A percentile compares a stretch with the other conserved stretches of the same genome.
Conservation (phyloP, 2,888 invertebrate species). For the Lepeophtheirus nordmannii region DNA sequence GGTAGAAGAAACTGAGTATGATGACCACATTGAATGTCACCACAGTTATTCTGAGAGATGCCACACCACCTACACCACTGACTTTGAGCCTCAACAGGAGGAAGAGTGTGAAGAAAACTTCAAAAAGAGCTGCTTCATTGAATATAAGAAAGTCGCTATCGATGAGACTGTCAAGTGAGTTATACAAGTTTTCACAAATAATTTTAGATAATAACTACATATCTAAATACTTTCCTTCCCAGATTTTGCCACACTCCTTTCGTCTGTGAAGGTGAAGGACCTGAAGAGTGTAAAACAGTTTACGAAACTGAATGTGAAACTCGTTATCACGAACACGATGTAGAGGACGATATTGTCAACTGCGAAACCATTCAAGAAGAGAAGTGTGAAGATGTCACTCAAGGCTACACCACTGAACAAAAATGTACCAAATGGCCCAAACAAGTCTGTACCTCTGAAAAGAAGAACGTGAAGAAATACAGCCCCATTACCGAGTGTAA, state of each 20-base stretch:
- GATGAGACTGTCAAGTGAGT: slow-evolving; percentile 6
- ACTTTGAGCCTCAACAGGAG: slow-evolving; percentile 16
- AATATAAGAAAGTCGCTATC: slow-evolving; percentile 10
- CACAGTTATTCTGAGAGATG: slow-evolving; percentile 9
- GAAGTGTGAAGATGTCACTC: slow-evolving; percentile 15
- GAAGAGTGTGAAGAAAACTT: slow-evolving; percentile 20
- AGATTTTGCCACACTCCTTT: background rate
- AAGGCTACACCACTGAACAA: slow-evolving; percentile 9
- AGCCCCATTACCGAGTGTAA: slow-evolving; percentile 8
- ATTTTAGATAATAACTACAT: too few relatives aligned
- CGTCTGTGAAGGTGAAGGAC: slow-evolving; percentile 5
- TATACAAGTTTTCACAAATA: background rate
- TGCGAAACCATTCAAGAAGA: slow-evolving; percentile 12
- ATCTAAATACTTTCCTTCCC: too few relatives aligned
- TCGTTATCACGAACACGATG: slow-evolving; percentile 7
- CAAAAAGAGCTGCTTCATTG: slow-evolving; percentile 15
- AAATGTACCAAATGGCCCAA: slow-evolving; percentile 19
- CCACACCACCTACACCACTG: slow-evolving; percentile 13
- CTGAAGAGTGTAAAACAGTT: slow-evolving; percentile 9
- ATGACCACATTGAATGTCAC: slow-evolving; percentile 13
- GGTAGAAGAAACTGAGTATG: slow-evolving; percentile 3
- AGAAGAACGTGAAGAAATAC: slow-evolving; percentile 17
- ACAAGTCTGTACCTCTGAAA: slow-evolving; percentile 3
- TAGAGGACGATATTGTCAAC: slow-evolving; percentile 15
- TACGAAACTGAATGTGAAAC: slow-evolving; percentile 14